Conservation (phyloP, 2,888 invertebrate species). For the Dasypolia templi region DNA sequence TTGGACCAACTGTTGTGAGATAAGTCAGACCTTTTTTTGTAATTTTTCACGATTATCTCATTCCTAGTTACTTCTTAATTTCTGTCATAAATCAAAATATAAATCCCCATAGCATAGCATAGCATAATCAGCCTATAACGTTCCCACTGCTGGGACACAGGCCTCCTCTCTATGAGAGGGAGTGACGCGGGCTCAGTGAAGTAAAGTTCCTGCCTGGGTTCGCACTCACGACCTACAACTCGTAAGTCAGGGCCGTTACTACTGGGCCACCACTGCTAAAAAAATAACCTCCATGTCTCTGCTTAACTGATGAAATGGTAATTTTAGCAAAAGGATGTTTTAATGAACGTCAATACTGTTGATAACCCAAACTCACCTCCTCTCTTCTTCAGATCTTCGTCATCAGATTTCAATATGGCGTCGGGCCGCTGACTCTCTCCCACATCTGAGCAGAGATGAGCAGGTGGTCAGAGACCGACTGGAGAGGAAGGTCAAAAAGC, state of each 20-base stretch:
- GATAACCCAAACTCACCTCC: not conserved
- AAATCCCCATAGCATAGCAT: not conserved
- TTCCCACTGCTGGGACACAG: too few relatives aligned
- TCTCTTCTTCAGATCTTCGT: conserved; percentile 91
- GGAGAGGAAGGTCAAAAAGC: conserved; percentile 92
- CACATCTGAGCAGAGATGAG: conserved; percentile 95
- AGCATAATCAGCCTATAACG: too few relatives aligned
- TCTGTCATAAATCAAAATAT: not conserved
- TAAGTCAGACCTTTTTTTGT: too few relatives aligned
- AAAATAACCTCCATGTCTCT: not conserved
- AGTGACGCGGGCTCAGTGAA: too few relatives aligned
- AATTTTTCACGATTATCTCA: too few relatives aligned
- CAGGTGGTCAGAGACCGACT: conserved; percentile 94
- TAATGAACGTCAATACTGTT: not conserved
- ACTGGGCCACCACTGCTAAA: too few relatives aligned
- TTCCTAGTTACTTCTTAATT: not conserved
- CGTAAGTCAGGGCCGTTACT: too few relatives aligned
- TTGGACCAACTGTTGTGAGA: too few relatives aligned
- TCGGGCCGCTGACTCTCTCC: conserved; percentile 93
- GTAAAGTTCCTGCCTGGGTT: too few relatives aligned
- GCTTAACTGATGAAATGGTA: not conserved
- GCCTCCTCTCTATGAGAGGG: too few relatives aligned
- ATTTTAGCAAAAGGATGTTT: not conserved
- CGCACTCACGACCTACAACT: too few relatives aligned
- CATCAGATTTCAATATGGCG: conserved; percentile 97